Percentiles rank a stretch among this genome's conserved stretches.
These are phyloP conservation scores for Dreissena rostriformis DNA, from an alignment of 1,140 invertebrate species.

Conservation along the genomic window DNA sequence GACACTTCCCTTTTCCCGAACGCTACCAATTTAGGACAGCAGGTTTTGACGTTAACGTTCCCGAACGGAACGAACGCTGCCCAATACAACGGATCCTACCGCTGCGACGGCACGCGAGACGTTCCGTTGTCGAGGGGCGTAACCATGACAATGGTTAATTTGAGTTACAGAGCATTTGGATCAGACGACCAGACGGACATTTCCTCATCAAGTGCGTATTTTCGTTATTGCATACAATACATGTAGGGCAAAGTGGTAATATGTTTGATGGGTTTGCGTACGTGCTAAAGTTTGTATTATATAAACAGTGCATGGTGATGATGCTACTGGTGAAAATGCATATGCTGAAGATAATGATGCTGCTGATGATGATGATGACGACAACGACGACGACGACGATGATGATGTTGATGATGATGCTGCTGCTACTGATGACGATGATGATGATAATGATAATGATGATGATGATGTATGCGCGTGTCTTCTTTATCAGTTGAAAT, in stretches of 20 bases:
- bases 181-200: background rate
- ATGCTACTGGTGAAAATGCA: too few relatives aligned
- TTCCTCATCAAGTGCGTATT: background rate
- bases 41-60: background rate
- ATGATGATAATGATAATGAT: background rate
- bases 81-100: background rate
- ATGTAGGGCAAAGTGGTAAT: too few relatives aligned
- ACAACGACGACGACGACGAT: background rate
- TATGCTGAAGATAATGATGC: background rate
- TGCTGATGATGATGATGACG: background rate
- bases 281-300: too few relatives aligned
- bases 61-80: slow-evolving; percentile 12
- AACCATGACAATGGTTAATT: background rate
- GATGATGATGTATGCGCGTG: background rate
- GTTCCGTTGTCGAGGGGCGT: background rate
- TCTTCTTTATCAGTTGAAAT: too few relatives aligned
- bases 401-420: background rate
- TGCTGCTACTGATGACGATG: background rate
- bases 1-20: background rate
- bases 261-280: too few relatives aligned
- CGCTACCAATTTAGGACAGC: background rate
- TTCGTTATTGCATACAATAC: too few relatives aligned
- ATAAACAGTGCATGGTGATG: too few relatives aligned
- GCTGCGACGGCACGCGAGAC: slow-evolving; percentile 6
- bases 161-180: slow-evolving; percentile 25